phyloP scores from a whole-genome alignment of 2,113 vertebrate genomes.

The Sinocyclocheilus rhinocerous region DNA sequence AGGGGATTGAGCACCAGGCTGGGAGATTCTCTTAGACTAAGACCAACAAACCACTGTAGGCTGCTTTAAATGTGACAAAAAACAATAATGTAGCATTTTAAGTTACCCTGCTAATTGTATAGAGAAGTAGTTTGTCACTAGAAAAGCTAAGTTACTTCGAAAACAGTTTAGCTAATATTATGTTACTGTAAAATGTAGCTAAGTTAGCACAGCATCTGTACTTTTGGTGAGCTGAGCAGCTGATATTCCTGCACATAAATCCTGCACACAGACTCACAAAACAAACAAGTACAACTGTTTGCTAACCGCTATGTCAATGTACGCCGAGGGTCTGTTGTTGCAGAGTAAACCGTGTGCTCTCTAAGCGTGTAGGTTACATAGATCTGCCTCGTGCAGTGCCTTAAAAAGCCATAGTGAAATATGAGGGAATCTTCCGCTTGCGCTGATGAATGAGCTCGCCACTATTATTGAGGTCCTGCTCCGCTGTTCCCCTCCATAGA shows the following conservation, averaged over 20 bases:
- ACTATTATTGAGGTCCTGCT: constrained; percentile 65
- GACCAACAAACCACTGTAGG: too few relatives aligned
- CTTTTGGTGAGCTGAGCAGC: background rate
- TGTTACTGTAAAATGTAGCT: background rate
- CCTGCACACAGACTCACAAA: background rate
- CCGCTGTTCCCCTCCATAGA: constrained; percentile 65
- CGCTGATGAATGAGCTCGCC: constrained; percentile 46
- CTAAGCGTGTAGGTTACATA: constrained; percentile 30
- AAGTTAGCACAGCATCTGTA: background rate
- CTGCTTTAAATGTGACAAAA: too few relatives aligned
- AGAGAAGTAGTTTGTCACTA: background rate
- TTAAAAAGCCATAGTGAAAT: constrained; percentile 69
- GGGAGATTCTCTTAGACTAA: too few relatives aligned
- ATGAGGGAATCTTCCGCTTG: constrained; percentile 55
- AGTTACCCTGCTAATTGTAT: background rate
- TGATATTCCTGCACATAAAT: background rate
- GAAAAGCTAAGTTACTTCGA: background rate
- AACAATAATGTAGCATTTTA: too few relatives aligned
- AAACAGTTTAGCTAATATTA: background rate
- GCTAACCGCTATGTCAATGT: constrained; percentile 15
- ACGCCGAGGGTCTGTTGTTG: constrained; percentile 13
- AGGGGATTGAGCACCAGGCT: too few relatives aligned
- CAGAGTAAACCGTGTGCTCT: constrained; percentile 1
- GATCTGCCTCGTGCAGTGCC: constrained; percentile 31
- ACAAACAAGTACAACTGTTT: background rate